Percentiles rank a stretch among this genome's conserved stretches.
Conservation (phyloP, 1,140 invertebrate genomes). For the Cydia fagiglandana region DNA sequence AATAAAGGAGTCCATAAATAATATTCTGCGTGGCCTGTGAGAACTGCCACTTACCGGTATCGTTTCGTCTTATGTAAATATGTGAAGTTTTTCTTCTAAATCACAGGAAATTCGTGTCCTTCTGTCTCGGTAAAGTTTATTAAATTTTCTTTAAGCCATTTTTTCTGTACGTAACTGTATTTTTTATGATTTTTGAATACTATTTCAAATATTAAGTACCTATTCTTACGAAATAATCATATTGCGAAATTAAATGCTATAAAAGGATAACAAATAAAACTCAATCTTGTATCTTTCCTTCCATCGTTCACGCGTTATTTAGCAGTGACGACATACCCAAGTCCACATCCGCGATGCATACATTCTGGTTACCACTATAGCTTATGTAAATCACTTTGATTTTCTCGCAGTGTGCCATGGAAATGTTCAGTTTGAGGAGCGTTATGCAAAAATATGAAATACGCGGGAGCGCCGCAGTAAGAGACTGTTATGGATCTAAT, state of each 20-base stretch:
- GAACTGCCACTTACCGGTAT: slow-evolving; percentile 66
- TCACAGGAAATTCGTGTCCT: slow-evolving; percentile 33
- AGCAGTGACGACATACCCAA: slow-evolving; percentile 55
- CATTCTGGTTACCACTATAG: slow-evolving; percentile 48
- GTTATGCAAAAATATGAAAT: slow-evolving; percentile 31
- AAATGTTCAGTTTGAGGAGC: slow-evolving; percentile 26
- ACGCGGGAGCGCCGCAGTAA: slow-evolving; percentile 15
- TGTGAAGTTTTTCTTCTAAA: slow-evolving; percentile 42
- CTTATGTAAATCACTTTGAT: slow-evolving; percentile 52
- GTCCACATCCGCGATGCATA: slow-evolving; percentile 48
- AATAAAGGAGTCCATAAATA: slow-evolving; percentile 78
- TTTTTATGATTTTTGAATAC: too few relatives aligned
- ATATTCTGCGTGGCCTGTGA: slow-evolving; percentile 68
- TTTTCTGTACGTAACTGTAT: background rate
- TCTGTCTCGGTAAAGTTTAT: background rate
- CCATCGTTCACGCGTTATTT: slow-evolving; percentile 61
- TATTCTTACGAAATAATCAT: background rate
- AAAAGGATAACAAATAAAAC: slow-evolving; percentile 38
- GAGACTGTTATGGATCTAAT: slow-evolving; percentile 17
- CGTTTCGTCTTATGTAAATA: slow-evolving; percentile 58
- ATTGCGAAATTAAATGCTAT: background rate
- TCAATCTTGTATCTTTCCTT: slow-evolving; percentile 40
- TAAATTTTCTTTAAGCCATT: background rate
- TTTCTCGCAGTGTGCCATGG: slow-evolving; percentile 33
- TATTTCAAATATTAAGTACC: too few relatives aligned